Evolutionary conservation across 2,797 vertebrate species (phyloP), one percentile per base, ranked within the genome.

Genomic region (Erethizon dorsatum): DNA sequence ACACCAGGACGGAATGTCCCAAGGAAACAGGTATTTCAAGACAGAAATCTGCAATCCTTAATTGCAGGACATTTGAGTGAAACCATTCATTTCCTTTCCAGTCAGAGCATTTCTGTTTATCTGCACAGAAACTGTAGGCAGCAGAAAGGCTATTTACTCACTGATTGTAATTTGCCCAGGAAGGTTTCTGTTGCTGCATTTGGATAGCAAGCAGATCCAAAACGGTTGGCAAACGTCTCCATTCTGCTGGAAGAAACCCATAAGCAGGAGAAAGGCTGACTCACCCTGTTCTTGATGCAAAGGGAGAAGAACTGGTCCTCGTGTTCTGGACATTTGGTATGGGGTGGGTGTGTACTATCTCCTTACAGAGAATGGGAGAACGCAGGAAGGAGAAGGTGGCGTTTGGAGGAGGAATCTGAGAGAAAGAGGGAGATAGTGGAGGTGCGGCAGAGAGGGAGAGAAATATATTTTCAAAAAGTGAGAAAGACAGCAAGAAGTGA

Each of bases 1-100:
- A 47, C 92, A 94, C 96, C 95, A 98, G 96, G 95, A 97, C 93
- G 0, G 96, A 97, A 92, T 97, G 98, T 98, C 98, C 98, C 90
- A 96, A 98, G 97, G 97, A 97, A 12, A 67, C 88, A 96, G 92
- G 88, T 86, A 96, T 90, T 95, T 93, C 0, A 12, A 96, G 97
- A 97, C 28, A 50, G 91, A 96, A 96, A 98, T 92, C 88, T 85
- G 73, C 96, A 94, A 71, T 67, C 89, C 89, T 79, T 79, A 85
- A 87, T 63, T 78, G 88, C 91, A 96, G 96, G 97, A 85, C 26
- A 0, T 95, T 86, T 61, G 95, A 94, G 96, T 79, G 86, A 96
- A 98, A 98, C 83, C 91, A 90, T 92, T 91, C 84, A 75, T 95
- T 96, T 93, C 94, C 95, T 91, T 90, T 95, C 96, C 73, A 93